phyloP scores from a whole-genome alignment of 1,140 invertebrate species.

The Physella acuta region DNA sequence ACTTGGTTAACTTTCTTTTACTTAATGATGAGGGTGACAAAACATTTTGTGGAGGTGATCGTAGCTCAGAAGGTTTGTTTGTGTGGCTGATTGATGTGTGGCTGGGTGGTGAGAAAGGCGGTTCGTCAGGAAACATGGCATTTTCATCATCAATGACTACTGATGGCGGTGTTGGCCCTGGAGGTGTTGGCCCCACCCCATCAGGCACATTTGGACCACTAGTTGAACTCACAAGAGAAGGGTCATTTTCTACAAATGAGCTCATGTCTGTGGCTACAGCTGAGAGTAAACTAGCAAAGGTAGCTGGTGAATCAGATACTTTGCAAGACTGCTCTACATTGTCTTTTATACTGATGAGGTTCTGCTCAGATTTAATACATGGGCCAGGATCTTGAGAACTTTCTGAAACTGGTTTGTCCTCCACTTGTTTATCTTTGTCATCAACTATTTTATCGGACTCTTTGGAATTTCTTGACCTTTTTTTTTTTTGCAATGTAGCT shows the following conservation, averaged over 20 bases:
- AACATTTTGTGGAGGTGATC: not conserved
- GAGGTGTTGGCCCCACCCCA: too few relatives aligned
- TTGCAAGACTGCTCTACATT: too few relatives aligned
- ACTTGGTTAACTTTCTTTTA: conserved; percentile 4
- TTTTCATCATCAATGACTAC: conserved; percentile 15
- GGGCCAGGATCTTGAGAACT: not conserved
- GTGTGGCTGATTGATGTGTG: not conserved
- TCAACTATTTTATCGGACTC: conserved; percentile 1
- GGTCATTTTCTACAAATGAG: too few relatives aligned
- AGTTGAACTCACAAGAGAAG: too few relatives aligned
- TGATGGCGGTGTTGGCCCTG: not conserved
- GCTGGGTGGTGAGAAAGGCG: conserved; percentile 14
- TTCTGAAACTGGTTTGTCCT: not conserved
- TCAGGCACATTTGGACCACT: too few relatives aligned
- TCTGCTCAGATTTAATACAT: not conserved
- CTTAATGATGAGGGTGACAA: conserved; percentile 3
- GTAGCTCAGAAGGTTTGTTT: not conserved
- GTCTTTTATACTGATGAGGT: too few relatives aligned
- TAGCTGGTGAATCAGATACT: too few relatives aligned
- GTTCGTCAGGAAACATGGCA: conserved; percentile 19
- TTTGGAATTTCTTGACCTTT: not conserved
- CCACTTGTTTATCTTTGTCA: conserved; percentile 4
- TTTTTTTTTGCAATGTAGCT: conserved; percentile 7
- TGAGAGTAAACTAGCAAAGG: too few relatives aligned
- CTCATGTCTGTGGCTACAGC: too few relatives aligned